A percentile compares a stretch with the other conserved stretches of the same genome.
Conservation (phyloP, 2,113 vertebrate species). For the Daubentonia madagascariensis region DNA sequence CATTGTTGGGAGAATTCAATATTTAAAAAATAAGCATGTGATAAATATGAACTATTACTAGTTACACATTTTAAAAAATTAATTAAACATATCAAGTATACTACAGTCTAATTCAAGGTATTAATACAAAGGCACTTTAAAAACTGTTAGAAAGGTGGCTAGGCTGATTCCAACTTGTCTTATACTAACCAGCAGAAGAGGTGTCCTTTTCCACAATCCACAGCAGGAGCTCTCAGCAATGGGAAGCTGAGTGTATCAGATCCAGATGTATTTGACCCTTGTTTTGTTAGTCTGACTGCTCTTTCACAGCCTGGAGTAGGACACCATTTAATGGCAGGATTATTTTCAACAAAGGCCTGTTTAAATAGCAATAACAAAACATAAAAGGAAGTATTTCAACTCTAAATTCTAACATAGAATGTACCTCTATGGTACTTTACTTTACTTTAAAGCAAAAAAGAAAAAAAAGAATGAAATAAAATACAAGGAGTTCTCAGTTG, state of each 20-base stretch:
- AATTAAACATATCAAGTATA: not conserved
- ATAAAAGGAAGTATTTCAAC: constrained; percentile 57
- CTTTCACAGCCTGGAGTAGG: constrained; percentile 95
- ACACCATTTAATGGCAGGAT: constrained; percentile 98
- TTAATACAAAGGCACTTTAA: not conserved
- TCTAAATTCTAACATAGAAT: constrained; percentile 27
- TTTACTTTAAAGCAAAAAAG: not conserved
- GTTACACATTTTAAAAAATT: not conserved
- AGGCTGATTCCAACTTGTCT: not conserved
- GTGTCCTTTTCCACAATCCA: constrained; percentile 98
- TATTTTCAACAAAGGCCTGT: constrained; percentile 99
- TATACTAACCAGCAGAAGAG: constrained; percentile 97
- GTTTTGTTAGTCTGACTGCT: constrained; percentile 93
- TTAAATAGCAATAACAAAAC: constrained; percentile 42
- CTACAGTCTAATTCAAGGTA: not conserved
- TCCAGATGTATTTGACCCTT: constrained; percentile 88
- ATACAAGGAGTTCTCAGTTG: not conserved
- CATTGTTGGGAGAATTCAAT: not conserved
- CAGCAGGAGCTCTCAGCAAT: constrained; percentile 94
- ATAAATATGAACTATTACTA: not conserved
- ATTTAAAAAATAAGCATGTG: not conserved
- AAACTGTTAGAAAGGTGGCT: not conserved
- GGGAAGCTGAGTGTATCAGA: constrained; percentile 93
- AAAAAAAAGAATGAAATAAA: constrained; percentile 32
- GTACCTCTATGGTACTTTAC: not conserved